These are phyloP conservation scores for Ceratina calcarata DNA, from an alignment of 1,140 invertebrate genomes.

Conservation along the genomic window DNA sequence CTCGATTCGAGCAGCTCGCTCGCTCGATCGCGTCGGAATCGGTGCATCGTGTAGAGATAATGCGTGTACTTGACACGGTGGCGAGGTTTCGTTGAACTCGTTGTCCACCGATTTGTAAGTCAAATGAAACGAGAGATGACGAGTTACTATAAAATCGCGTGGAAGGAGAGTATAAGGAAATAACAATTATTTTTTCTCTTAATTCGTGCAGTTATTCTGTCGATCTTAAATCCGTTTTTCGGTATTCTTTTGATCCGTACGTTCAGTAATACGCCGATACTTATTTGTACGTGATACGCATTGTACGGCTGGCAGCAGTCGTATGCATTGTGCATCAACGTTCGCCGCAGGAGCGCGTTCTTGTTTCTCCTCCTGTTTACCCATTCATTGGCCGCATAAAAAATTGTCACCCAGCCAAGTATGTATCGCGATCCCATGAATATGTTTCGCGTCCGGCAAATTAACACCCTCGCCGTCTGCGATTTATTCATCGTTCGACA, in stretches of 20 bases:
- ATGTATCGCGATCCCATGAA: constrained; percentile 35
- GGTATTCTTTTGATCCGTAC: not conserved
- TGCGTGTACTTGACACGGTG: constrained; percentile 1
- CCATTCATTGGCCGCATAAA: constrained; percentile 54
- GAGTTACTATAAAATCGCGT: no score
- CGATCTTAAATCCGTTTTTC: no score
- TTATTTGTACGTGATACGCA: constrained; percentile 53
- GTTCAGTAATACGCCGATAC: constrained; percentile 49
- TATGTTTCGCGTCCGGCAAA: constrained; percentile 34
- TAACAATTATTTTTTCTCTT: no score
- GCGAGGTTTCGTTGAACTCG: constrained; percentile 19
- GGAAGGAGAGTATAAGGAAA: no score
- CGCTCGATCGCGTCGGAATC: constrained; percentile 25
- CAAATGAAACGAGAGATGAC: not conserved
- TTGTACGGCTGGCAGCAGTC: constrained; percentile 28
- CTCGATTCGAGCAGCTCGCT: constrained; percentile 41
- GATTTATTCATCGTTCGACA: not conserved
- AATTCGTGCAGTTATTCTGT: no score
- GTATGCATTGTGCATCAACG: constrained; percentile 59
- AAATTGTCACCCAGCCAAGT: constrained; percentile 29
- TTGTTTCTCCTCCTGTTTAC: constrained; percentile 46
- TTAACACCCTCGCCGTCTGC: constrained; percentile 3
- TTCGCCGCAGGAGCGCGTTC: constrained; percentile 49
- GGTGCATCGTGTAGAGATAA: constrained; percentile 33
- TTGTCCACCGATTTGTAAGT: constrained; percentile 36